Evolutionary conservation across 1,140 invertebrate species (phyloP).

Genomic region (Drosophila nigromelanica): DNA sequence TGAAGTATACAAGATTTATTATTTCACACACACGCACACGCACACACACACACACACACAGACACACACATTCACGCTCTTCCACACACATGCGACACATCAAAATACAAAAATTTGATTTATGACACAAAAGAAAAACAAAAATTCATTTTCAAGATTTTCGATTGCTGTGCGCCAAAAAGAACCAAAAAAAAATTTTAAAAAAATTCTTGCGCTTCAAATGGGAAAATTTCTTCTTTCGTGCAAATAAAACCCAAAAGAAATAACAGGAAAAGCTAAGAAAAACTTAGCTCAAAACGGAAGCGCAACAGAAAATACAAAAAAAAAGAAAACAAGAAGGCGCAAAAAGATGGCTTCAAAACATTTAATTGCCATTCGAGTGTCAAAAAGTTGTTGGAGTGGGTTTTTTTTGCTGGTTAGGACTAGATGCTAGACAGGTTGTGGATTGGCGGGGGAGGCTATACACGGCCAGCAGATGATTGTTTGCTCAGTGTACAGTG

Average conservation of each 20-base stretch:
- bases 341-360: slow-evolving; percentile 74
- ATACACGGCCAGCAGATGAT: slow-evolving; percentile 21
- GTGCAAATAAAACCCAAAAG: slow-evolving; percentile 46
- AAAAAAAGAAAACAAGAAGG: slow-evolving; percentile 9
- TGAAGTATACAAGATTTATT: slow-evolving; percentile 11
- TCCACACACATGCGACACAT: slow-evolving; percentile 54
- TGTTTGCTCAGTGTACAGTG: slow-evolving; percentile 35
- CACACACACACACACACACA: slow-evolving; percentile 22
- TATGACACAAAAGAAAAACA: slow-evolving; percentile 32
- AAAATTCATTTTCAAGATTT: slow-evolving; percentile 35
- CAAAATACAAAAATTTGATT: slow-evolving; percentile 69
- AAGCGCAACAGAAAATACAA: slow-evolving; percentile 1
- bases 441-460: not conserved
- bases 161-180: slow-evolving; percentile 16
- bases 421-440: not conserved
- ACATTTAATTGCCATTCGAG: slow-evolving; percentile 78
- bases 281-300: slow-evolving; percentile 13
- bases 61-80: not conserved
- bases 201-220: slow-evolving; percentile 31
- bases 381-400: slow-evolving; percentile 50
- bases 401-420: not conserved
- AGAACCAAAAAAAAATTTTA: slow-evolving; percentile 6
- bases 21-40: slow-evolving; percentile 31
- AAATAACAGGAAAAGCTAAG: slow-evolving; percentile 38
- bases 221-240: slow-evolving; percentile 44